These are phyloP conservation scores for Laspeyria flexula DNA, from an alignment of 2,888 invertebrate species.

Conservation along the genomic window DNA sequence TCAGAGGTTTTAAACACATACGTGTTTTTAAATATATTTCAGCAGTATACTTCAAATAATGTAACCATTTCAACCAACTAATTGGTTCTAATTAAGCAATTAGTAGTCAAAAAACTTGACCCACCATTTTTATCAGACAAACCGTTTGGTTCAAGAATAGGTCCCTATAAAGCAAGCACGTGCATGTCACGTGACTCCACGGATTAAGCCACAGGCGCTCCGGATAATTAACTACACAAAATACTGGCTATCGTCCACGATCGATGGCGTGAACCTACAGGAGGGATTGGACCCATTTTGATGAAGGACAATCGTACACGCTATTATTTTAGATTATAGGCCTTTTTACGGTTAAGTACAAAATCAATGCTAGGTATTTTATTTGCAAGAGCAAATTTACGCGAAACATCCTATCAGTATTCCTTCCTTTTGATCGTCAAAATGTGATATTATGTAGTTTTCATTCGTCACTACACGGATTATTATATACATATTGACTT, in stretches of 20 bases:
- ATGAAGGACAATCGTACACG: slow-evolving; percentile 45
- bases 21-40: no score
- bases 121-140: slow-evolving; percentile 28
- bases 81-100: slow-evolving; percentile 43
- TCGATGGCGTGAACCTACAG: slow-evolving; percentile 61
- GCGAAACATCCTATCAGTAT: no score
- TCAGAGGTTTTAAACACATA: no score
- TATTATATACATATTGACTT: no score
- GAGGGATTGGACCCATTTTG: slow-evolving; percentile 51
- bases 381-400: not conserved
- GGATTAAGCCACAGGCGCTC: slow-evolving; percentile 77
- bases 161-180: slow-evolving; percentile 65
- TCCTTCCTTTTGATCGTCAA: no score
- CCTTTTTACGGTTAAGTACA: not conserved
- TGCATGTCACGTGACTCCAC: slow-evolving; percentile 81
- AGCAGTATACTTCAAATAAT: not conserved
- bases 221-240: slow-evolving; percentile 85
- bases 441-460: no score
- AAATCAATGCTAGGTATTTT: not conserved
- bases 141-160: slow-evolving; percentile 59
- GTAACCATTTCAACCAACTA: slow-evolving; percentile 30
- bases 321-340: slow-evolving; percentile 36
- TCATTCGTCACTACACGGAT: no score
- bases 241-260: slow-evolving; percentile 69
- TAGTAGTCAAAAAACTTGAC: slow-evolving; percentile 15